Percentiles rank a stretch among this genome's conserved stretches.
Evolutionary conservation across 2,113 vertebrate genomes (phyloP).

Genomic region (Dasyprocta punctata): DNA sequence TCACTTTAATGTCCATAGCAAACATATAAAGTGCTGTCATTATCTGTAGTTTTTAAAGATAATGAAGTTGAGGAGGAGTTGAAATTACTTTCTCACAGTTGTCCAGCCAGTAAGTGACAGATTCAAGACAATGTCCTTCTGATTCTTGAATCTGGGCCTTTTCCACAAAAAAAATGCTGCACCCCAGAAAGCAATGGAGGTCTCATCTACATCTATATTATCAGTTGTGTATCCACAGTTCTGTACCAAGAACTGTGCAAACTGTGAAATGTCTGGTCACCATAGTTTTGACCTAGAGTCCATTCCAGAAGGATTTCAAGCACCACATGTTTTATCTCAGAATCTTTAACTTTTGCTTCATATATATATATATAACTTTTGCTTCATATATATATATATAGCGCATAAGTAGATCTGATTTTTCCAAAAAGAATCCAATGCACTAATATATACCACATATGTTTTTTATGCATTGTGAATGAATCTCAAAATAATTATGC

Average conservation of each 20-base stretch:
- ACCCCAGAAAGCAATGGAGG: neutral
- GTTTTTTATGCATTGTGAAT: neutral
- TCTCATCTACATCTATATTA: neutral
- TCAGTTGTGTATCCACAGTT: neutral
- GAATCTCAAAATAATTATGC: constrained; percentile 35
- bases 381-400: neutral
- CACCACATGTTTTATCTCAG: neutral
- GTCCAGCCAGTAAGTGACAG: neutral
- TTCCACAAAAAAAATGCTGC: neutral
- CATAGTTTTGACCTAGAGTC: neutral
- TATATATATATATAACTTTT: neutral
- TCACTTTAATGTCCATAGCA: constrained; percentile 11
- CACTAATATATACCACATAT: neutral
- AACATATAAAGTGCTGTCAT: neutral
- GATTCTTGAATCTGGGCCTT: neutral
- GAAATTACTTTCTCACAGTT: neutral
- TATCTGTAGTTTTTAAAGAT: neutral
- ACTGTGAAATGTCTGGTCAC: neutral
- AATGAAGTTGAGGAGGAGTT: neutral
- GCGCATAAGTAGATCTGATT: neutral
- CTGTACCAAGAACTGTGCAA: neutral
- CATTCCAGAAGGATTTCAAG: neutral
- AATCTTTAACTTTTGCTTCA: constrained; percentile 8
- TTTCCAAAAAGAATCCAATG: neutral
- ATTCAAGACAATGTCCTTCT: neutral